phyloP scores from a whole-genome alignment of 1,140 invertebrate species.

The Drosophila baimaii region DNA sequence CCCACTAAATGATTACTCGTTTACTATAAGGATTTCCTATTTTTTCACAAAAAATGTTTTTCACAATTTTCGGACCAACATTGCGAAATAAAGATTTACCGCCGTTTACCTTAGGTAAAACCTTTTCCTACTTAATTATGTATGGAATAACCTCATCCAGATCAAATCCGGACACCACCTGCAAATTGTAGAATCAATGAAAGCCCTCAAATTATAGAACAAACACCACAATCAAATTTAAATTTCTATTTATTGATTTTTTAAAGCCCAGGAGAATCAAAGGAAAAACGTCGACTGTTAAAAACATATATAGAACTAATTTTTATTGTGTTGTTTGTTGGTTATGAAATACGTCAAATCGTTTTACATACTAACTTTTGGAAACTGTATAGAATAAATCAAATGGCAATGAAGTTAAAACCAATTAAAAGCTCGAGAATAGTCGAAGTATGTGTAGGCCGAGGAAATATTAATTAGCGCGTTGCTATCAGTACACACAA shows the following conservation, averaged over 20 bases:
- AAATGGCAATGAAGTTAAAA: slow-evolving; percentile 56
- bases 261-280: slow-evolving; percentile 8
- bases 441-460: slow-evolving; percentile 22
- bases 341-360: slow-evolving; percentile 70
- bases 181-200: not conserved
- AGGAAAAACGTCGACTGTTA: slow-evolving; percentile 46
- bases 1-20: too few relatives aligned
- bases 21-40: too few relatives aligned
- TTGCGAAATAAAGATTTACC: too few relatives aligned
- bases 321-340: slow-evolving; percentile 76
- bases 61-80: too few relatives aligned
- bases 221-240: not conserved
- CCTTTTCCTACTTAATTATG: too few relatives aligned
- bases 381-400: slow-evolving; percentile 50
- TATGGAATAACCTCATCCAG: too few relatives aligned
- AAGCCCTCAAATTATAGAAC: not conserved
- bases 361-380: slow-evolving; percentile 52
- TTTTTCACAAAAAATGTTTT: too few relatives aligned
- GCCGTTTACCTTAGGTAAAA: too few relatives aligned
- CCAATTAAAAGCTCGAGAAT: slow-evolving; percentile 41
- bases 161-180: not conserved
- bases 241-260: slow-evolving; percentile 32
- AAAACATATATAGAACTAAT: slow-evolving; percentile 73
- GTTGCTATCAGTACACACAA: slow-evolving; percentile 17
- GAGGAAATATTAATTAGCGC: slow-evolving; percentile 17